Base-by-base conservation (phyloP, 1,140 invertebrate species). In the Leptinotarsa lineolata region DNA sequence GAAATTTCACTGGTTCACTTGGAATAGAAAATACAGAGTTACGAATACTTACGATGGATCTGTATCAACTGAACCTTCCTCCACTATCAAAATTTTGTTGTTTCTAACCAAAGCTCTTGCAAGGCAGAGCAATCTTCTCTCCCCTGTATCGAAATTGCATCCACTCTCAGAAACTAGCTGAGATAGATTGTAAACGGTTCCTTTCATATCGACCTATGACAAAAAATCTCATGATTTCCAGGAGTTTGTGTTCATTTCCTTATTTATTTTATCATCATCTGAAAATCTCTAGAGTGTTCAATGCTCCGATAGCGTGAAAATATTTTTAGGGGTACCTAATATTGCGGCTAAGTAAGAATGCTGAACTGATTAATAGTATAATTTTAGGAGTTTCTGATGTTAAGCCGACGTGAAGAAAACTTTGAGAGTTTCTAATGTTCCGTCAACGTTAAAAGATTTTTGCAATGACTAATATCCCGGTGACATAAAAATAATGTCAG, bases 101-200 rank as follows among this genome's bases (percentile, higher is more conserved):
- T 92, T 87, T 20, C 30, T 61, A 20, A 96, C 85, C 75, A 96
- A 91, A 48, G 94, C 94, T 67, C 94, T 86, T 11, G 92, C 93
- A 71, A 97, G 84, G 78, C 95, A 97, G 30, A 97, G 85, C 0
- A 97, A 83, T 77, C 97, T 95, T 68, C 93, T 86, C 83, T 96
- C 94, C 0, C 95, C 95, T 20, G 94, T 91, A 76, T 93, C 94
- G 72, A 95, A 92, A 81, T 95, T 95, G 11, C 87, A 84, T 1
- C 94, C 94, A n/a, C 91, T 89, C 81, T 92, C 90, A 1, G 88
- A 86, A 1, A 95, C 87, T 77, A 87, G 82, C 21, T 88, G 88
- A 46, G 93, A 89, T n/a, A 94, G 78, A 0, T 86, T 78, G 89
- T 91, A 22, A 88, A 90, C 70, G 20, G 66, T 75, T 24, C 86